These are phyloP conservation scores for Physella acuta DNA, from an alignment of 1,140 invertebrate species.

Conservation along the genomic window DNA sequence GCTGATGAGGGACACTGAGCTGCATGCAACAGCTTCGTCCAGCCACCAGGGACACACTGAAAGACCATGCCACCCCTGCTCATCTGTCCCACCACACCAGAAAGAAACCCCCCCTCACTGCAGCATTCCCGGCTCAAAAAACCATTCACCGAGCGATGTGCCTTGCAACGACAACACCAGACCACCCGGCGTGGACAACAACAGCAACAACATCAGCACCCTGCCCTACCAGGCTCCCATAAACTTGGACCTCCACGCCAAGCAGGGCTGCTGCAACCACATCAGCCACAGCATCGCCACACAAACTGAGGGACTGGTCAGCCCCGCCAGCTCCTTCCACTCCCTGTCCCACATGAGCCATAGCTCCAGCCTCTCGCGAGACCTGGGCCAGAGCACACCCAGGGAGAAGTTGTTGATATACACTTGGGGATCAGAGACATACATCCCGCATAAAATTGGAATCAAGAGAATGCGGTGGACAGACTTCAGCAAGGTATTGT, in stretches of 20 bases:
- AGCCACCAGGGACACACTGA: not conserved
- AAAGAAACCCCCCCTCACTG: not conserved
- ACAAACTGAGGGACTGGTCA: constrained; percentile 4
- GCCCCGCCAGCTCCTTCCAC: constrained; percentile 13
- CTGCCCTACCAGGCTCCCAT: not conserved
- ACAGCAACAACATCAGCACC: not conserved
- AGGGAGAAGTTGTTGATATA: constrained; percentile 81
- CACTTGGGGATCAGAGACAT: constrained; percentile 81
- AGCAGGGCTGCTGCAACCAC: not conserved
- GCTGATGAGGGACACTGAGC: not conserved
- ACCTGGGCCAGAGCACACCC: not conserved
- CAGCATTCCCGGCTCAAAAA: not conserved
- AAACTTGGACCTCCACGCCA: not conserved
- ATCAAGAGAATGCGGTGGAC: constrained; percentile 76
- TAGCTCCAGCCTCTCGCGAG: constrained; percentile 15
- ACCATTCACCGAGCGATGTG: not conserved
- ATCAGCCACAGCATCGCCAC: constrained; percentile 10
- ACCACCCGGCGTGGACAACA: not conserved
- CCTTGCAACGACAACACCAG: not conserved
- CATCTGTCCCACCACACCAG: not conserved
- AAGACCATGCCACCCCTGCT: not conserved
- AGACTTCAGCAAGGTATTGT: constrained; percentile 27
- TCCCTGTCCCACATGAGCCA: constrained; percentile 20
- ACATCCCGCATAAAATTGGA: constrained; percentile 83
- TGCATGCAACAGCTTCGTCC: not conserved